Evolutionary conservation across 2,113 vertebrate species (phyloP), one percentile per base, ranked within the genome.

Genomic region (Motacilla tschutschensis): DNA sequence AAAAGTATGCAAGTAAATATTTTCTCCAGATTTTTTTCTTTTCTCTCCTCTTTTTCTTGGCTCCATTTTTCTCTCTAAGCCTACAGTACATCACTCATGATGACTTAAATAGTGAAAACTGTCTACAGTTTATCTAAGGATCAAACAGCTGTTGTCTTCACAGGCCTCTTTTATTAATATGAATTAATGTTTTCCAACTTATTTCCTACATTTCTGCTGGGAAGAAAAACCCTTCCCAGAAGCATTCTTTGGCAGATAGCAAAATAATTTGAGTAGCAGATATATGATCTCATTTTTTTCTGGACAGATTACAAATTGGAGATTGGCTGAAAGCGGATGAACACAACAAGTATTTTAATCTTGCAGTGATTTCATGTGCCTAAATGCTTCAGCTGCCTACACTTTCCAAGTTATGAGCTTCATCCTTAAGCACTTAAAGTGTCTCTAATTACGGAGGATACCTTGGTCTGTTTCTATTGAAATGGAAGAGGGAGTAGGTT

Each of bases 251-350:
- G 93, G 91, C 93, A 96, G 92, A 93, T 90, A 94, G 80, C 60
- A 94, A 94, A 95, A 95, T 95, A 92, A 96, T 95, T 88, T 91
- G 93, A 95, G 84, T 91, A 95, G 88, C 91, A 95, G 93, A 96
- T 93, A 95, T 41, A 90, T 95, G 89, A 96, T 92, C 93, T 96
- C 93, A 95, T 85, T 91, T 95, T 92, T 92, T 94, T 92, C 89
- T 95, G 89, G 83, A 86, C 85, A 90, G 92, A 93, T 93, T 95
- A 90, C 87, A 95, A 89, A 93, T 95, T 94, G 85, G 74, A 92
- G 87, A 87, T 93, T 85, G 92, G 78, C 64, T 94, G 74, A 90
- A 93, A 95, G 62, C 8, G 12, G 69, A 91, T 65, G 89, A 94
- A 58, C 64, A 93, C 86, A 91, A 53, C 86, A 93, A 94, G 64